Evolutionary conservation across 2,797 vertebrate genomes (phyloP), one percentile per base, ranked within the genome.

Genomic region (Pampus argenteus): DNA sequence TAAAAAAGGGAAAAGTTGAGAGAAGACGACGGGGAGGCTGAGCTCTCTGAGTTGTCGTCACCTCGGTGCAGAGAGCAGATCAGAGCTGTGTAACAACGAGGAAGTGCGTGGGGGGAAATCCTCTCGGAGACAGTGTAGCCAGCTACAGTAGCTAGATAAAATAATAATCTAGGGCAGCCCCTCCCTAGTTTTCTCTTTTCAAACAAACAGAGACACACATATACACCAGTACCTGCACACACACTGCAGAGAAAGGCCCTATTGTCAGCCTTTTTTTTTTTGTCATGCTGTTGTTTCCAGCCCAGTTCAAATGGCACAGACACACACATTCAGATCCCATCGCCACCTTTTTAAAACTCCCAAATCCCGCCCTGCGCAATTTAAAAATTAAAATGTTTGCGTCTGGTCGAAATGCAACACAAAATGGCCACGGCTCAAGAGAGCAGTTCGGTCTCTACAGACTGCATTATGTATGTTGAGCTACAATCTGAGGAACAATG

Each of bases 161-260:
- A 93, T 93, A 93, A 93, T 93, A 92, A 95, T 94, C 91, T 93
- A 92, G 93, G 92, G 75, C 92, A 93, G 85, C 84, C 74, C 74
- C 89, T 86, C 91, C 87, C 90, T 66, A 28, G 54, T 74, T 87
- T 72, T 66, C 51, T 80, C 40, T 70, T 76, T 80, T 76, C 66
- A 74, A 72, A 77, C 67, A 66, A 71, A 76, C 65, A 78, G 20
- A 31, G 54, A 63, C 36, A 44, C 47, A 64, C 59, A 51, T 49
- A 74, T 65, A 66, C 76, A 79, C 83, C 62, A 79, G 52, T 70
- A 84, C 82, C 56, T 83, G 56, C 65, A 52, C 73, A 49, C 74
- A 55, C 59, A 28, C 76, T 77, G 74, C 62, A 82, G 76, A 83
- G 72, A 87, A 76, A 14, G 66, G 66, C 78, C 76, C 74, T 50